Conservation (phyloP, 2,797 vertebrate genomes). For the Gymnocypris eckloni region DNA sequence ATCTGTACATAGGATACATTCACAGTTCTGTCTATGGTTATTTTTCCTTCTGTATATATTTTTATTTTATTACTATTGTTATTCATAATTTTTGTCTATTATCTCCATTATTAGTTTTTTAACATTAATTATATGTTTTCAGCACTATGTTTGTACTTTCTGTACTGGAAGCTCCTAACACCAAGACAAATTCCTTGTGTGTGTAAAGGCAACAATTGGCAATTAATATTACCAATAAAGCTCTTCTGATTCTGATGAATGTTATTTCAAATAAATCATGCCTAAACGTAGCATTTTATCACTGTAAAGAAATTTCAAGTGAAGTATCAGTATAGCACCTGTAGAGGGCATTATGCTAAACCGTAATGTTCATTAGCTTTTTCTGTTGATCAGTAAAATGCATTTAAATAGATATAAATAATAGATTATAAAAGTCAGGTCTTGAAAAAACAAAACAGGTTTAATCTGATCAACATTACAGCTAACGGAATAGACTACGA, state of each 20-base stretch:
- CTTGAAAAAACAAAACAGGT: not conserved
- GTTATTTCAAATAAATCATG: not conserved
- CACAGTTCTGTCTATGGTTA: too few species aligned
- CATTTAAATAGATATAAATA: not conserved
- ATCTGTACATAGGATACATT: too few species aligned
- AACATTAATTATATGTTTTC: too few species aligned
- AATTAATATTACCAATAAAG: too few species aligned
- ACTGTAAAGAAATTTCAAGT: not conserved
- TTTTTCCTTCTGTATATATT: too few species aligned
- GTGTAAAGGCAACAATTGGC: too few species aligned
- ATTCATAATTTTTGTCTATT: too few species aligned
- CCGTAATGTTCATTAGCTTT: not conserved
- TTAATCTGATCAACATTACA: not conserved
- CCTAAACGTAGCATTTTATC: not conserved
- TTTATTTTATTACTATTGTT: too few species aligned
- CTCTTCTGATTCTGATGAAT: not conserved
- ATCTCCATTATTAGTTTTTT: too few species aligned
- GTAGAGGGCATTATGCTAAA: not conserved
- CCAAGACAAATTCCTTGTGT: too few species aligned
- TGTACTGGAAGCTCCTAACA: too few species aligned
- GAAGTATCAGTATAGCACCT: not conserved
- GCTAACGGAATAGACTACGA: not conserved
- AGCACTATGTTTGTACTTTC: too few species aligned
- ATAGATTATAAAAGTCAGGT: not conserved
- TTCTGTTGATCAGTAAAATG: not conserved